Percentiles rank a stretch among this genome's conserved stretches.
Conservation (phyloP, 2,113 vertebrate species). For the Grus americana region DNA sequence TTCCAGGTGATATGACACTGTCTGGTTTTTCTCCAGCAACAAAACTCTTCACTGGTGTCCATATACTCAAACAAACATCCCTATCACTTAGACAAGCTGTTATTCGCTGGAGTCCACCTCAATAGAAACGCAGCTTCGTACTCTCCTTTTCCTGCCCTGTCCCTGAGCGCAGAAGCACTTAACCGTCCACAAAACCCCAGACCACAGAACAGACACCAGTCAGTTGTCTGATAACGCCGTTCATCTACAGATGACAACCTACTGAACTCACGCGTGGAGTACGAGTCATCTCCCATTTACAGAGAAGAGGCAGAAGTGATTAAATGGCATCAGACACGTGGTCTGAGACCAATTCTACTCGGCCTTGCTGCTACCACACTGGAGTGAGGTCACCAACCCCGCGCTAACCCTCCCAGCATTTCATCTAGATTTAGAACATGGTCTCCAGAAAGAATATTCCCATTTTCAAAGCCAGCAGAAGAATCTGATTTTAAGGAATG, state of each 20-base stretch:
- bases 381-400: background rate
- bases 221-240: background rate
- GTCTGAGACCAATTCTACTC: background rate
- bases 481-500: background rate
- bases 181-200: background rate
- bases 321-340: rapidly evolving
- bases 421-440: background rate
- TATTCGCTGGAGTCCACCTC: background rate
- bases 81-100: background rate
- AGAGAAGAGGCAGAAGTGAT: background rate
- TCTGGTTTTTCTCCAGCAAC: background rate
- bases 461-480: background rate
- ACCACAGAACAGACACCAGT: background rate
- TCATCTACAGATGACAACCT: background rate
- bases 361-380: rapidly evolving
- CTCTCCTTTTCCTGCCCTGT: background rate
- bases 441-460: background rate
- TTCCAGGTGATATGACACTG: background rate
- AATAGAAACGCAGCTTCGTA: background rate
- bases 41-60: background rate
- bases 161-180: background rate
- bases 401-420: background rate
- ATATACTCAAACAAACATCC: constrained; percentile 5
- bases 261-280: rapidly evolving
- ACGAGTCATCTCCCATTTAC: background rate